Evolutionary conservation across 2,797 vertebrate species (phyloP).

Genomic region (Dendrocincla tyrannina): DNA sequence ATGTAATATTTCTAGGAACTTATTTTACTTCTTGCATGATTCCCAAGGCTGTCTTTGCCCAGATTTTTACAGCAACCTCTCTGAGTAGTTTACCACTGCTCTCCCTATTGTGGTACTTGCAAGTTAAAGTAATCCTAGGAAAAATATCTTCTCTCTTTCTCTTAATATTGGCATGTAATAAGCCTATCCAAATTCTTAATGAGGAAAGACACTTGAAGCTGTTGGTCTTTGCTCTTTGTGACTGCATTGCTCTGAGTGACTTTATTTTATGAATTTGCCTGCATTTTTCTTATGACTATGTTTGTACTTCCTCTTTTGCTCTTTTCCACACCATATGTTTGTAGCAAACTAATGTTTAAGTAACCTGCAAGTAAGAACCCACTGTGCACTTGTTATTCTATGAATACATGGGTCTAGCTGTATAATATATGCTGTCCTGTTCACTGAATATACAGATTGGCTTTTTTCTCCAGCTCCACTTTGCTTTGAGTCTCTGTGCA

Average conservation of each 20-base stretch:
- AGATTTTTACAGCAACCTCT: neutral
- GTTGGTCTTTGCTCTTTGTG: neutral
- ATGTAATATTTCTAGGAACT: neutral
- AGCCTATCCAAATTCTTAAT: neutral
- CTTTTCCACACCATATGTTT: neutral
- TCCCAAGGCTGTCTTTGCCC: neutral
- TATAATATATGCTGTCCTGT: fast-evolving
- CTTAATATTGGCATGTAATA: neutral
- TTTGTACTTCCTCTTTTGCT: neutral
- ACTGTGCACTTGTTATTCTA: neutral
- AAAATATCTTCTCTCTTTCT: fast-evolving
- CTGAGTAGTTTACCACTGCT: neutral
- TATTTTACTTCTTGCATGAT: neutral
- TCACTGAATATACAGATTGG: neutral
- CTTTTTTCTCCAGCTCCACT: fast-evolving
- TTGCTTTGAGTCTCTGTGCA: neutral
- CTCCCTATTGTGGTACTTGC: neutral
- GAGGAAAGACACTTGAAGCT: neutral
- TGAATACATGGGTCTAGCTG: neutral
- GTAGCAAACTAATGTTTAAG: neutral
- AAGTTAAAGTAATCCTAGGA: neutral
- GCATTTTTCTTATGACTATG: neutral
- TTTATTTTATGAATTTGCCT: neutral
- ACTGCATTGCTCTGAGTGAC: neutral
- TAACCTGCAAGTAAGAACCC: neutral